A percentile compares a stretch with the other conserved stretches of the same genome.
Evolutionary conservation across 2,888 invertebrate species (phyloP).

Genomic region (Drosophila subsilvestris): DNA sequence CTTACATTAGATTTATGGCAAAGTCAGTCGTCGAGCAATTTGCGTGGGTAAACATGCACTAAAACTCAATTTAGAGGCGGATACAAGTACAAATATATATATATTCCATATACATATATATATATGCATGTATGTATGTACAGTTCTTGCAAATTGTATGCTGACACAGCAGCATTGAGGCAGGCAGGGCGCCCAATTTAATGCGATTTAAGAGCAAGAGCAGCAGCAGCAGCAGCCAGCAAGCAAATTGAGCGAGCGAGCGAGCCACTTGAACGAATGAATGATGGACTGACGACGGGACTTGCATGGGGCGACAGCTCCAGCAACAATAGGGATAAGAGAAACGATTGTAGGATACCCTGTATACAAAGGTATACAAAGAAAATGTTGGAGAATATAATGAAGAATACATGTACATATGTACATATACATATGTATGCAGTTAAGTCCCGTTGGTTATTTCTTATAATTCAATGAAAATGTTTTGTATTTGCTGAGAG

Average conservation of each 20-base stretch:
- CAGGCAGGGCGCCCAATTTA: slow-evolving; percentile 69
- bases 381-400: too few species aligned
- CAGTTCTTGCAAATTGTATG: slow-evolving; percentile 60
- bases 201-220: slow-evolving; percentile 75
- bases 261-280: slow-evolving; percentile 69
- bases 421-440: too few species aligned
- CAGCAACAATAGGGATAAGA: slow-evolving; percentile 20
- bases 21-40: slow-evolving; percentile 81
- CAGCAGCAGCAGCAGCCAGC: slow-evolving; percentile 32
- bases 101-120: neutral
- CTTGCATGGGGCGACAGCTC: slow-evolving; percentile 31
- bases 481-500: neutral
- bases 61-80: slow-evolving; percentile 79
- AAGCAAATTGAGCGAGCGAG: slow-evolving; percentile 78
- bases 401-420: too few species aligned
- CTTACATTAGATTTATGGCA: slow-evolving; percentile 77
- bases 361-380: neutral
- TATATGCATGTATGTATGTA: slow-evolving; percentile 29
- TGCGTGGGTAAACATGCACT: slow-evolving; percentile 83
- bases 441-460: too few species aligned
- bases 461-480: too few species aligned
- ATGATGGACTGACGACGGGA: slow-evolving; percentile 41
- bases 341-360: slow-evolving; percentile 21
- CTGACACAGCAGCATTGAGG: slow-evolving; percentile 64
- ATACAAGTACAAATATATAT: slow-evolving; percentile 57